Conservation (phyloP, 2,888 invertebrate species). For the Agrochola lychnidis region DNA sequence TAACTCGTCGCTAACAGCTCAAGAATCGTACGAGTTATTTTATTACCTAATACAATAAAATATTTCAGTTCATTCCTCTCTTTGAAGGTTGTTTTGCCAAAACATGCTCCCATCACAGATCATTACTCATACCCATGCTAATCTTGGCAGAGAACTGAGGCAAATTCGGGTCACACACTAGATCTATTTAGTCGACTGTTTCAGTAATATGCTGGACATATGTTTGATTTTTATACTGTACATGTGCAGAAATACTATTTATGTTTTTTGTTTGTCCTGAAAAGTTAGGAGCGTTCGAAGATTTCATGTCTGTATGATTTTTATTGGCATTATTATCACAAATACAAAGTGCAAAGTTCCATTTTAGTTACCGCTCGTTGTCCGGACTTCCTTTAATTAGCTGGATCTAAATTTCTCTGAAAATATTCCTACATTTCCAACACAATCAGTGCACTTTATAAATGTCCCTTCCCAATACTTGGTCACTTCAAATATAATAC, state of each 20-base stretch:
- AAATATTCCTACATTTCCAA: not conserved
- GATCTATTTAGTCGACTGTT: slow-evolving; percentile 69
- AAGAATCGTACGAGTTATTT: slow-evolving; percentile 19
- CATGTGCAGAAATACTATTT: slow-evolving; percentile 41
- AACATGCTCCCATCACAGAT: slow-evolving; percentile 68
- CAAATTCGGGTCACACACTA: slow-evolving; percentile 82
- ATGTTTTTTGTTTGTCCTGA: not conserved
- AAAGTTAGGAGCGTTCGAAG: not conserved
- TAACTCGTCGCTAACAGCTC: slow-evolving; percentile 21
- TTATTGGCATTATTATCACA: not conserved
- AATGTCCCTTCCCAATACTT: slow-evolving; percentile 32
- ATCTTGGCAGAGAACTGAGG: slow-evolving; percentile 80
- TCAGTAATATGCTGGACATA: slow-evolving; percentile 71
- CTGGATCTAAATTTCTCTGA: not conserved
- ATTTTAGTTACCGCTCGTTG: not conserved
- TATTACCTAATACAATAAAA: slow-evolving; percentile 48
- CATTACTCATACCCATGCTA: slow-evolving; percentile 75
- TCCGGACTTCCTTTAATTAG: not conserved
- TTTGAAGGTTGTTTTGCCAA: slow-evolving; percentile 67
- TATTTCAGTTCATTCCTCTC: slow-evolving; percentile 50
- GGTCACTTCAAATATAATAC: slow-evolving; percentile 77
- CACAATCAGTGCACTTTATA: slow-evolving; percentile 25
- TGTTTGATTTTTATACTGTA: slow-evolving; percentile 60
- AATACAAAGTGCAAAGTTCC: not conserved
- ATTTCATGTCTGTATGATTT: not conserved